Conservation (phyloP, 2,888 invertebrate genomes). For the Agrochola lychnidis region DNA sequence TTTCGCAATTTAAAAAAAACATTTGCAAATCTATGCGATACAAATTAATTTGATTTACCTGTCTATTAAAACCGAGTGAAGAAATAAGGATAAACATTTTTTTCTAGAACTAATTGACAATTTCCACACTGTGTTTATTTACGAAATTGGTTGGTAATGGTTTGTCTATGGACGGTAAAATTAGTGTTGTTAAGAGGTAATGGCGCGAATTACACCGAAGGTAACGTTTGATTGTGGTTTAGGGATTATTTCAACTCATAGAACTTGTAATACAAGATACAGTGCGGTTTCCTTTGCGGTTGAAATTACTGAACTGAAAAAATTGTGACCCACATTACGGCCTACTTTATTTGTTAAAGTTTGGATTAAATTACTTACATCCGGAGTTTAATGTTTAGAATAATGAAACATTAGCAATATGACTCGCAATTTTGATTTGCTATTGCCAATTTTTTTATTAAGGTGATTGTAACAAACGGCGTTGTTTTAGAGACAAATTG, state of each 20-base stretch:
- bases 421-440: conserved; percentile 14
- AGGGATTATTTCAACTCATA: conserved; percentile 48
- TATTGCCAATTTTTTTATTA: conserved; percentile 17
- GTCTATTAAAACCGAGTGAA: conserved; percentile 1
- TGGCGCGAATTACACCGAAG: conserved; percentile 52
- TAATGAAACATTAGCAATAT: conserved; percentile 29
- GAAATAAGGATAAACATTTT: conserved; percentile 33
- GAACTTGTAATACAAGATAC: conserved; percentile 48
- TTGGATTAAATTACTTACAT: conserved; percentile 48
- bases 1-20: neutral
- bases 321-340: conserved; percentile 44
- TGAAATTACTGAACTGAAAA: conserved; percentile 52
- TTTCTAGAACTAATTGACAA: conserved; percentile 45
- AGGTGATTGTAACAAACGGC: neutral
- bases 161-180: conserved; percentile 41
- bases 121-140: conserved; percentile 24
- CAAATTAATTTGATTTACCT: conserved; percentile 2
- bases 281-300: conserved; percentile 59
- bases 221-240: conserved; percentile 60
- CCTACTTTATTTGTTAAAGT: conserved; percentile 34
- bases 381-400: conserved; percentile 52
- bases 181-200: conserved; percentile 36
- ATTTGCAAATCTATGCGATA: neutral
- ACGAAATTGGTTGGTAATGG: conserved; percentile 41
- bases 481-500: neutral